Evolutionary conservation across 2,113 vertebrate genomes (phyloP).

Genomic region (Laticauda laticaudata): DNA sequence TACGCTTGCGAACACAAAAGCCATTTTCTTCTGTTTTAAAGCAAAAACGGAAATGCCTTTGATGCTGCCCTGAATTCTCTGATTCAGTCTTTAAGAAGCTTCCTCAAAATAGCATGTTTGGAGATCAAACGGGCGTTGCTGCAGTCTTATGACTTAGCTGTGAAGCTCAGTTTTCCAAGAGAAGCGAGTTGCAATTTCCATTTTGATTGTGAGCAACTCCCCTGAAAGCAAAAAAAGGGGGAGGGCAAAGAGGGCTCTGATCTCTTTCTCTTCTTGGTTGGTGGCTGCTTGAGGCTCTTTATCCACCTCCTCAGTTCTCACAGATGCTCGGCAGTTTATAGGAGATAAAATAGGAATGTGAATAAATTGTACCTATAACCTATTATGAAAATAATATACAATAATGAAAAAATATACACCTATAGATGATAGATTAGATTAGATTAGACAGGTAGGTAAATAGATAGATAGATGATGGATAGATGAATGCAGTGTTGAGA

Average conservation of each 20-base stretch:
- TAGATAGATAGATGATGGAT: background rate
- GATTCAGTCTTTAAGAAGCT: background rate
- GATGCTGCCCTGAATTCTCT: background rate
- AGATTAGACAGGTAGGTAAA: background rate
- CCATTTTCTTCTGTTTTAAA: background rate
- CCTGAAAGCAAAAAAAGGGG: background rate
- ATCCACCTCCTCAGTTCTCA: background rate
- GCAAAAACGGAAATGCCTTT: background rate
- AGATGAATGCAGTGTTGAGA: no score
- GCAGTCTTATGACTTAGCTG: background rate
- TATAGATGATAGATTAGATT: background rate
- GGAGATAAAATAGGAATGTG: background rate
- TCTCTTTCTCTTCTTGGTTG: background rate
- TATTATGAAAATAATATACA: background rate
- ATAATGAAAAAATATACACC: background rate
- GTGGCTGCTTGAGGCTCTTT: background rate
- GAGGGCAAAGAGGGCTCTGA: background rate
- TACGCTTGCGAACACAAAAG: background rate
- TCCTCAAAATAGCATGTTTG: constrained; percentile 11
- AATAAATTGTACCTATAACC: background rate
- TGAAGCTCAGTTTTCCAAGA: background rate
- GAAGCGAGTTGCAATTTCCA: background rate
- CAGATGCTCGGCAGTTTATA: background rate
- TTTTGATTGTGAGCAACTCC: background rate
- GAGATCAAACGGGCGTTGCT: background rate